Percentiles rank a stretch among this genome's conserved stretches.
Evolutionary conservation across 1,140 invertebrate species (phyloP).

Genomic region (Lepidurus packardi): DNA sequence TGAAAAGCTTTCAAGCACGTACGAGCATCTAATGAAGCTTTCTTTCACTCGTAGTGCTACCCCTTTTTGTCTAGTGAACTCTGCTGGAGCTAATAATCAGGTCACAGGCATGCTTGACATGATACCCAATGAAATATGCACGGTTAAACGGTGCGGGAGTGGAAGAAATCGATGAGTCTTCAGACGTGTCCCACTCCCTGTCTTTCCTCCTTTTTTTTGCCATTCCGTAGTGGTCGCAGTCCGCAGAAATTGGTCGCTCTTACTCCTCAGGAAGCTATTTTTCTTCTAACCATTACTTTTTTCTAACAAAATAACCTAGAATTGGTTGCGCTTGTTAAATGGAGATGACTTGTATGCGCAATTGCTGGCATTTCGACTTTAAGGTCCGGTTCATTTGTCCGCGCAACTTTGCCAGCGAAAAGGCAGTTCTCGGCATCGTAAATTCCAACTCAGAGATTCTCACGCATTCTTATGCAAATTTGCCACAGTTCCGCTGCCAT

Average conservation of each 20-base stretch:
- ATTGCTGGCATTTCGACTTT: background rate
- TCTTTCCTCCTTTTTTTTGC: no score
- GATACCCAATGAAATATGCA: background rate
- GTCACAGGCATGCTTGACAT: background rate
- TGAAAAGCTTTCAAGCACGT: no score
- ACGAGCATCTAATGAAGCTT: background rate
- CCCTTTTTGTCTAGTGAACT: background rate
- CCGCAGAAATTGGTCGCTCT: no score
- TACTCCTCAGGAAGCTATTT: no score
- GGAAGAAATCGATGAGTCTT: background rate
- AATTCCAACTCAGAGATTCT: background rate
- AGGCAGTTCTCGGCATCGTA: background rate
- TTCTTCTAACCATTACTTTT: no score
- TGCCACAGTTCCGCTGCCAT: background rate
- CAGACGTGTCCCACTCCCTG: no score
- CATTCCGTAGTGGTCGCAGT: no score
- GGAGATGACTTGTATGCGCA: slow-evolving; percentile 4
- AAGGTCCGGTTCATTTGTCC: background rate
- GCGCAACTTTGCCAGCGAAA: background rate
- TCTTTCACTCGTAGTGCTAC: background rate
- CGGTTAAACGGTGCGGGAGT: background rate
- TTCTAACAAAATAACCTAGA: background rate
- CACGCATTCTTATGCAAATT: background rate
- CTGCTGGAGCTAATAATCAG: background rate
- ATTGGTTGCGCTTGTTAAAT: background rate